Base-by-base conservation (phyloP, 1,140 invertebrate species). In the Leptopilina boulardi region DNA sequence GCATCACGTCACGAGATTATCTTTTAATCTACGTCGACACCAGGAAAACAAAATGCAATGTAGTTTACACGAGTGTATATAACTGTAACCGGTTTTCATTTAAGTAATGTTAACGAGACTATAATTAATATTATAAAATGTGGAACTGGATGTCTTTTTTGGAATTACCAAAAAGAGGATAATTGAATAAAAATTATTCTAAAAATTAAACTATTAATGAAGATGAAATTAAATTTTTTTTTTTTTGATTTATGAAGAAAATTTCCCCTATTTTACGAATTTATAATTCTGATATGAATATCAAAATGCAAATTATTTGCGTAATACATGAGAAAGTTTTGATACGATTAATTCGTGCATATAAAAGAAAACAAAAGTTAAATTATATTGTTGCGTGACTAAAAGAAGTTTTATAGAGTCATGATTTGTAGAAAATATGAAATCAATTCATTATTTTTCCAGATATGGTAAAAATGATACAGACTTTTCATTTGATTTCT, bases 71-170 rank as follows among this genome's bases (percentile, higher is more conserved):
- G 23, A 66, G 59, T 66, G n/a, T n/a, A n/a, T n/a, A 8, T 66
- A 66, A 66, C 56, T n/a, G 59, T 66, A 66, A 66, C 59, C 59
- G 59, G 59, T 66, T 66, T 66, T 10, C 59, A 66, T 66, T 66
- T 30, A 15, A 66, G 23, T 34, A 66, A n/a, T 66, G 23, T 66
- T 66, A 66, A 66, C 23, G 59, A 66, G 59, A 66, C 59, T 66
- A n/a, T 66, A 30, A 30, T 30, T 66, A 30, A 26, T 66, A 59
- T 11, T 13, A 15, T n/a, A 6, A 51, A 51, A 51, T 66, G 59
- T 26, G 26, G 19, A 54, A 66, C 59, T 30, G 11, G 59, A 66
- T n/a, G n/a, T n/a, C n/a, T n/a, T 66, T 66, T 66, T 66, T 15
- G 59, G 59, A 15, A 3, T 66, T 66, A 30, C 30, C 3, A 66